phyloP scores from a whole-genome alignment of 2,113 vertebrate species.

The Heterochromis multidens region DNA sequence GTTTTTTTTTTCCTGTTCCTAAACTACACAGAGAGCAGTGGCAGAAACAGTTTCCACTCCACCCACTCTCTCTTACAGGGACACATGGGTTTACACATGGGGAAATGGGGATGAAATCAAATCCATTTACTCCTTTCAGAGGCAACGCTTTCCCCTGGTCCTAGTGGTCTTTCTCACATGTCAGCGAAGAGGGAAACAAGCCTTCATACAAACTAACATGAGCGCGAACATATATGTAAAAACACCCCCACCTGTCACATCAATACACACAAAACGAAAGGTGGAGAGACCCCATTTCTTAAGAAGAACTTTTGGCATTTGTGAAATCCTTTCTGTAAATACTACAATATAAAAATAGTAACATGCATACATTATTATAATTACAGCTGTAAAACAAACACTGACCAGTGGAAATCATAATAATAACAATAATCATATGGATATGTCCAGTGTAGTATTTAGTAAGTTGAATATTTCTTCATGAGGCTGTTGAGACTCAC shows the following conservation, averaged over 20 bases:
- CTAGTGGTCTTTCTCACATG: constrained; percentile 39
- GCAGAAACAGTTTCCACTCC: constrained; percentile 41
- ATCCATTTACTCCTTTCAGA: constrained; percentile 3
- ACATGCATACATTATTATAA: neutral
- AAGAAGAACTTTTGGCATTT: constrained; percentile 15
- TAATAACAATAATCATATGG: neutral
- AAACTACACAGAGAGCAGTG: constrained; percentile 40
- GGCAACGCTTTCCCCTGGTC: constrained; percentile 9
- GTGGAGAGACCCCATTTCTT: constrained; percentile 5
- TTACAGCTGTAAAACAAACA: neutral
- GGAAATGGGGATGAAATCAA: constrained; percentile 3
- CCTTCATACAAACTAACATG: constrained; percentile 16
- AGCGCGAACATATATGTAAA: neutral
- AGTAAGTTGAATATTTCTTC: neutral
- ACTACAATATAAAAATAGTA: neutral
- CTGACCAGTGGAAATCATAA: neutral
- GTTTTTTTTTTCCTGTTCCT: constrained; percentile 10
- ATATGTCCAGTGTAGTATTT: neutral
- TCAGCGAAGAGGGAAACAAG: constrained; percentile 48
- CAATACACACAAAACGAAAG: neutral
- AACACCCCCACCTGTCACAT: neutral
- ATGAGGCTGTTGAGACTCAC: constrained; percentile 41
- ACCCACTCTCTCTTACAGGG: constrained; percentile 42
- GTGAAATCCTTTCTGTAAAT: neutral
- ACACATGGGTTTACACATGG: constrained; percentile 51